Percentiles rank a stretch among this genome's conserved stretches.
Evolutionary conservation across 37 sponge, comb jelly and placozoan genomes (phyloP).

Genomic region (Halichondria panicea): DNA sequence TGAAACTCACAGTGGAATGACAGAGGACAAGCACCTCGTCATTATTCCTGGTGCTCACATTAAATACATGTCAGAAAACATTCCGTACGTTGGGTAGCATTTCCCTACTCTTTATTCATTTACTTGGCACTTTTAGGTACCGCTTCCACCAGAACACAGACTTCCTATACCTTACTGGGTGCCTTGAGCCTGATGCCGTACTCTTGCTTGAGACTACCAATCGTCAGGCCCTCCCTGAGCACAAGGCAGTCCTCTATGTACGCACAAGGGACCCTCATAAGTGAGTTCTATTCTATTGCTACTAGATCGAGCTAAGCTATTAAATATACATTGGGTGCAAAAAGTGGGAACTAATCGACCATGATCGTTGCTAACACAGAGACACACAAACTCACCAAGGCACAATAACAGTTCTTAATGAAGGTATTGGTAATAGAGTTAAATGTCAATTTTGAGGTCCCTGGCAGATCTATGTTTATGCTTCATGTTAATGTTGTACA

Average conservation of each 20-base stretch:
- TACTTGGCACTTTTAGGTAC: slow-evolving; percentile 36
- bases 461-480: no score
- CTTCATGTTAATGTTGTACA: slow-evolving; percentile 6
- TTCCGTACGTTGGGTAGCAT: slow-evolving; percentile 60
- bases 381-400: no score
- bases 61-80: slow-evolving; percentile 70
- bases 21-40: slow-evolving; percentile 64
- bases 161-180: slow-evolving; percentile 77
- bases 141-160: slow-evolving; percentile 79
- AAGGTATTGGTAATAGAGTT: no score
- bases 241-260: slow-evolving; percentile 68
- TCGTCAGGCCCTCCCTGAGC: slow-evolving; percentile 27
- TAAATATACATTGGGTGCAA: no score
- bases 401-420: no score
- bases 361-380: background rate
- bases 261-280: slow-evolving; percentile 43
- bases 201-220: slow-evolving; percentile 48
- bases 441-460: no score
- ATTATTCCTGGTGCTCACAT: slow-evolving; percentile 65
- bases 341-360: background rate
- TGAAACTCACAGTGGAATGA: slow-evolving; percentile 65
- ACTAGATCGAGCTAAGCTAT: background rate
- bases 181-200: slow-evolving; percentile 73
- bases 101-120: background rate
- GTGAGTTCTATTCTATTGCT: slow-evolving; percentile 14